Conservation (phyloP, 1,140 invertebrate genomes). For the Belonocnema kinseyi region DNA sequence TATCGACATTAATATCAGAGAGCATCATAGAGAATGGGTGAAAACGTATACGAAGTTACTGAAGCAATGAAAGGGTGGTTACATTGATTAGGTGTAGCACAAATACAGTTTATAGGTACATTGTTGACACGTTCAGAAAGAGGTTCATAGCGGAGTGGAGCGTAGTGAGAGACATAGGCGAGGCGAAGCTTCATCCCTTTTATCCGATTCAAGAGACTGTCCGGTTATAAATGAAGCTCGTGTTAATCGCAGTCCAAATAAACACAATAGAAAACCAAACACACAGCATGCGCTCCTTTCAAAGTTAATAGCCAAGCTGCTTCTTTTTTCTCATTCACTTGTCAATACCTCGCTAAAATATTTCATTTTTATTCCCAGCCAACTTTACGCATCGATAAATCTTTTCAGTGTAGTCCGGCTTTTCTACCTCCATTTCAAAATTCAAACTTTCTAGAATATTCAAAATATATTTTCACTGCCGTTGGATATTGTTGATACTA, state of each 20-base stretch:
- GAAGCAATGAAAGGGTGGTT: conserved; percentile 72
- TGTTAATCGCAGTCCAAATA: conserved; percentile 27
- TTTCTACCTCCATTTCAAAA: background rate
- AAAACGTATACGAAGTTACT: conserved; percentile 70
- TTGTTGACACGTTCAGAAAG: conserved; percentile 65
- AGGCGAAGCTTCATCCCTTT: conserved; percentile 74
- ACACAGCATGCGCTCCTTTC: conserved; percentile 24
- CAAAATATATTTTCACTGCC: no score
- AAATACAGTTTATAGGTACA: conserved; percentile 67
- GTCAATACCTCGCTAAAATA: background rate
- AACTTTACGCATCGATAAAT: no score
- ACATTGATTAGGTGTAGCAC: conserved; percentile 75
- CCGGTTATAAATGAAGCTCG: conserved; percentile 35
- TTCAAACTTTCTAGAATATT: no score
- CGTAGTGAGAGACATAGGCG: conserved; percentile 74
- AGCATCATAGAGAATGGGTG: conserved; percentile 45
- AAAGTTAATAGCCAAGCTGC: conserved; percentile 26
- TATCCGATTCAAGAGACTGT: conserved; percentile 69
- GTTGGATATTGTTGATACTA: no score
- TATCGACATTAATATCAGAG: conserved; percentile 15
- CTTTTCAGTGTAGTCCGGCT: no score
- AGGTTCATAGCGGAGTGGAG: conserved; percentile 72
- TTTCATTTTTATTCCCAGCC: background rate
- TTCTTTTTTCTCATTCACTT: background rate
- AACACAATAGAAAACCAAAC: conserved; percentile 31